These are phyloP conservation scores for Sycophila texana DNA, from an alignment of 2,888 invertebrate species.

Conservation along the genomic window DNA sequence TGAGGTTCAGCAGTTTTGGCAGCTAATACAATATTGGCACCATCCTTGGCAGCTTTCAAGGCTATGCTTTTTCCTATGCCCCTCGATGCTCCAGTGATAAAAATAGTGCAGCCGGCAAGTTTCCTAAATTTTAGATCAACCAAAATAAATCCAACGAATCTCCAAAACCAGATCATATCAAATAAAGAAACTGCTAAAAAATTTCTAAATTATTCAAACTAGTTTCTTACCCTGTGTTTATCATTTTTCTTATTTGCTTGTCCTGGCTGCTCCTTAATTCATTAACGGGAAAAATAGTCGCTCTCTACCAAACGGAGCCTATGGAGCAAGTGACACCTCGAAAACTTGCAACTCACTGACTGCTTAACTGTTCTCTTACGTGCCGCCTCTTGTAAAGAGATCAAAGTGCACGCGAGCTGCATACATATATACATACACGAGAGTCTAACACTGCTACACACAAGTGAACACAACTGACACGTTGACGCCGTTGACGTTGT, in stretches of 20 bases:
- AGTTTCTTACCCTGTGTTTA: slow-evolving; percentile 57
- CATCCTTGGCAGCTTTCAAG: slow-evolving; percentile 92
- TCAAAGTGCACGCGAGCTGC: slow-evolving; percentile 34
- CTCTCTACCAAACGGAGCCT: too few relatives aligned
- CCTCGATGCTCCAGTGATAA: slow-evolving; percentile 96
- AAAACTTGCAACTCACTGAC: slow-evolving; percentile 47
- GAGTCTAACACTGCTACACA: too few relatives aligned
- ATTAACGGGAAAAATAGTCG: neutral
- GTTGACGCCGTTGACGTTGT: too few relatives aligned
- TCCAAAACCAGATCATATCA: neutral
- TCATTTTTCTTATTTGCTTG: slow-evolving; percentile 49
- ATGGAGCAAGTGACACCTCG: neutral
- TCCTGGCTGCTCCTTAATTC: neutral
- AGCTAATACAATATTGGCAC: slow-evolving; percentile 93
- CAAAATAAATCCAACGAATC: too few relatives aligned
- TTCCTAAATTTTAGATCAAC: slow-evolving; percentile 75
- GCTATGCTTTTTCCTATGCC: slow-evolving; percentile 98
- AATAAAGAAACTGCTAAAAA: neutral
- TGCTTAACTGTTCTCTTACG: neutral
- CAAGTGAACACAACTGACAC: too few relatives aligned
- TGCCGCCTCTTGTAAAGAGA: neutral
- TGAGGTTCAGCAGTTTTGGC: slow-evolving; percentile 94
- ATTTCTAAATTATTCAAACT: neutral
- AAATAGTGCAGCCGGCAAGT: slow-evolving; percentile 91
- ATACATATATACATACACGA: neutral